Evolutionary conservation across 2,888 invertebrate species (phyloP), one percentile per base, ranked within the genome.

Genomic region (Melipona bicolor): DNA sequence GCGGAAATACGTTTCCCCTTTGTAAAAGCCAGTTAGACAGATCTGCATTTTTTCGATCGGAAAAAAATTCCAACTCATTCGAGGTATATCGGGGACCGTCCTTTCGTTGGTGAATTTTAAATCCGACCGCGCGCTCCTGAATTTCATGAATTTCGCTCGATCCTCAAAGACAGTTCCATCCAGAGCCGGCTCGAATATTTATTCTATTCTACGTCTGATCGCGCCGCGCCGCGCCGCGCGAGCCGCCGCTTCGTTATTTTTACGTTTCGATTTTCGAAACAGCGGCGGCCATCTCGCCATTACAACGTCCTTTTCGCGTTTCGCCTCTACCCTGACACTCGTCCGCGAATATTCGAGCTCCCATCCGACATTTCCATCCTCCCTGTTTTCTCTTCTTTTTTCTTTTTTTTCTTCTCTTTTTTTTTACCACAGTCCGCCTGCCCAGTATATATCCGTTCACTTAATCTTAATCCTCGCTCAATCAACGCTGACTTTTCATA

Each of bases 101-200:
- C n/a, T 32, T 54, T 32, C 19, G 11, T 6, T 19, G 52, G 21
- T 32, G 52, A 69, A 69, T 69, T 69, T 69, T 32, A 69, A 52
- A 69, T 32, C 52, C 27, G 21, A 15, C 65, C n/a, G n/a, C 24
- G n/a, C 32, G 24, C 17, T 27, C 13, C 6, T 32, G 69, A 69
- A 69, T 69, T 54, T 69, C 69, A 54, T 54, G 52, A 69, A 69
- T 69, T 52, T 54, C 43, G 43, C 32, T n/a, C 5, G 15, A 15
- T 19, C 27, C 32, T 36, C 36, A 65, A 65, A 65, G 36, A 65
- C 65, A n/a, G 36, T 21, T 15, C 36, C 36, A n/a, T n/a, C 65
- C 9, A 43, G 43, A n/a, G 4, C 27, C 6, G 27, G 9, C 50
- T 50, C 52, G 69, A 43, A 43, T 54, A 54, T 69, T 69, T 54